These are phyloP conservation scores for Sylvilagus floridanus DNA, from an alignment of 2,797 vertebrate genomes.

Conservation along the genomic window DNA sequence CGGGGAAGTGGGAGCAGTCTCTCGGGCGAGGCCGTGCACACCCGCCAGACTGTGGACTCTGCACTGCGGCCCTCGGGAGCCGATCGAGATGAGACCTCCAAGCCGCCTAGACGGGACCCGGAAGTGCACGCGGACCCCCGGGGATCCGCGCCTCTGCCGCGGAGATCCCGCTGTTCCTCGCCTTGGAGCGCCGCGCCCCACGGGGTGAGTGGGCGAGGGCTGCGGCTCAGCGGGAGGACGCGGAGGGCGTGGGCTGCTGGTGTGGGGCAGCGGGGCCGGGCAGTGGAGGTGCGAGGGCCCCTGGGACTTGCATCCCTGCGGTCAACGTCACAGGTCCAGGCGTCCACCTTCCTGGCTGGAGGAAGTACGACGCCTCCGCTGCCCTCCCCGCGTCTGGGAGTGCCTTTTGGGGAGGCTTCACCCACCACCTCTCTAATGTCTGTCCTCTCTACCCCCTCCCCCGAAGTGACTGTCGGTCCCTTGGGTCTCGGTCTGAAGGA, in stretches of 20 bases:
- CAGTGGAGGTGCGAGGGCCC: no score
- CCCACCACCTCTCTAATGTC: not conserved
- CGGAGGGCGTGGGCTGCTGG: no score
- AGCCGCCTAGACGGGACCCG: not conserved
- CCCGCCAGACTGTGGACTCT: not conserved
- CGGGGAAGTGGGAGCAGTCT: no score
- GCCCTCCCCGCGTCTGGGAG: not conserved
- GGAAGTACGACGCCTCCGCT: not conserved
- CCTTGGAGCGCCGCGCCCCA: no score
- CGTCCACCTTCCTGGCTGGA: not conserved
- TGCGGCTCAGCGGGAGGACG: no score
- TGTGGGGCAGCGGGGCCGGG: no score
- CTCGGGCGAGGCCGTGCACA: no score
- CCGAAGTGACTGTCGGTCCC: not conserved
- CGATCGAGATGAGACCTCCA: not conserved
- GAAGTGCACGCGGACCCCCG: not conserved
- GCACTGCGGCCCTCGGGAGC: not conserved
- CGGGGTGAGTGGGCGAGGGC: no score
- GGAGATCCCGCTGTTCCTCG: no score
- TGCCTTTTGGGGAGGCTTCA: not conserved
- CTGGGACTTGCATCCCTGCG: not conserved
- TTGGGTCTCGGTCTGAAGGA: not conserved
- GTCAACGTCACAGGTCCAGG: not conserved
- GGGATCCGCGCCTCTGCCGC: no score
- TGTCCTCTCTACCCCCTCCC: not conserved